Evolutionary conservation across 2,888 invertebrate genomes (phyloP).

Genomic region (Drosophila neonasuta): DNA sequence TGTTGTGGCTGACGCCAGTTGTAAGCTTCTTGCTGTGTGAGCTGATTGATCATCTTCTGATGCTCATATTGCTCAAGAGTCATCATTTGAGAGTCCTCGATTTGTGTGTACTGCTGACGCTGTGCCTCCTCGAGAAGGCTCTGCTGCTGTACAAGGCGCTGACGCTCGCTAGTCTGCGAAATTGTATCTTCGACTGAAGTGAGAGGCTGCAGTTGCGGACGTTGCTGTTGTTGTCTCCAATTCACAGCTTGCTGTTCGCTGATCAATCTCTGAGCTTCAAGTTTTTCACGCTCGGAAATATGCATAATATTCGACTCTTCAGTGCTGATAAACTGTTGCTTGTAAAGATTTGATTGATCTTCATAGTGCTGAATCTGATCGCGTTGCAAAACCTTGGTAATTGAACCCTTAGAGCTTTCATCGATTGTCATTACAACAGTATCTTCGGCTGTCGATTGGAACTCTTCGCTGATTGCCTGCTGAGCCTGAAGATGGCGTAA

Average conservation of each 20-base stretch:
- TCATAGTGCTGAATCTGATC: conserved; percentile 80
- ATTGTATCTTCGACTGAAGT: conserved; percentile 72
- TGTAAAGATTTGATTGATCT: conserved; percentile 67
- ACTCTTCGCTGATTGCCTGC: conserved; percentile 82
- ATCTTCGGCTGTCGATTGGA: conserved; percentile 84
- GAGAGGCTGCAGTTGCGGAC: conserved; percentile 67
- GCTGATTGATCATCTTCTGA: conserved; percentile 59
- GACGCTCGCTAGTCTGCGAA: conserved; percentile 62
- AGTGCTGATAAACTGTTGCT: conserved; percentile 77
- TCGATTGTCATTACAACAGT: conserved; percentile 84
- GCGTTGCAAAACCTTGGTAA: conserved; percentile 70
- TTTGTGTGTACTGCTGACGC: conserved; percentile 68
- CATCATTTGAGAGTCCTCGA: conserved; percentile 78
- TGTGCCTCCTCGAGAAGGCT: conserved; percentile 72
- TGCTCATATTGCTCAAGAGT: conserved; percentile 72
- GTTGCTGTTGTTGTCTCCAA: conserved; percentile 74
- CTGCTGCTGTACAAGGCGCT: conserved; percentile 66
- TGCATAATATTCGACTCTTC: conserved; percentile 80
- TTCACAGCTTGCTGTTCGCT: conserved; percentile 79
- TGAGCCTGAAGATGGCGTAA: conserved; percentile 79
- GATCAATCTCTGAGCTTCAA: conserved; percentile 79
- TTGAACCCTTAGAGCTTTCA: conserved; percentile 77
- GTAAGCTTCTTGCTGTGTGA: conserved; percentile 65
- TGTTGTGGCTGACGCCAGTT: conserved; percentile 80
- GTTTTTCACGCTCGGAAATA: conserved; percentile 79